Evolutionary conservation across 2,888 invertebrate genomes (phyloP).

Genomic region (Eumacrocentrus americanus): DNA sequence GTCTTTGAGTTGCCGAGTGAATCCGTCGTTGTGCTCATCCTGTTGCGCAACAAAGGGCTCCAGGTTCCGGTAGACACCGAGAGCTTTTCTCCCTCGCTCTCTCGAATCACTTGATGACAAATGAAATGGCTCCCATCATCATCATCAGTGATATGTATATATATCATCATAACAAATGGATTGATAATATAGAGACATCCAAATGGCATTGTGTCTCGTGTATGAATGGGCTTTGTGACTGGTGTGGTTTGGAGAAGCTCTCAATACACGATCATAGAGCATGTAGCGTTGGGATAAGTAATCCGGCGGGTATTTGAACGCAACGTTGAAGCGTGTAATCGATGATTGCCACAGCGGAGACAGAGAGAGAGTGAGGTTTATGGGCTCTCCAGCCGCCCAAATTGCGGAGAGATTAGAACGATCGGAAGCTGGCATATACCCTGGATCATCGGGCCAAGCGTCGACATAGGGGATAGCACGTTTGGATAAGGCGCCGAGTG

Average conservation of each 20-base stretch:
- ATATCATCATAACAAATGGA: conserved; percentile 1
- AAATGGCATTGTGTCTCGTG: background rate
- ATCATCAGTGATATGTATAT: background rate
- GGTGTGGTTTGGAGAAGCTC: conserved; percentile 4
- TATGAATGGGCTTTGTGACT: background rate
- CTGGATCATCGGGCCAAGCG: conserved; percentile 36
- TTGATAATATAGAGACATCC: background rate
- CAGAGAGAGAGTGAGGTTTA: conserved; percentile 38
- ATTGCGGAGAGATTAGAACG: conserved; percentile 54
- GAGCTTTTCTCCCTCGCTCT: conserved; percentile 29
- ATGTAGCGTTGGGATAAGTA: conserved; percentile 41
- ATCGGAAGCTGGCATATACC: conserved; percentile 44
- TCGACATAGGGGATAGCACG: conserved; percentile 27
- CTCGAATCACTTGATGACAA: conserved; percentile 7
- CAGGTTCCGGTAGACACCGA: conserved; percentile 42
- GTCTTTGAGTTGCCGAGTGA: conserved; percentile 50
- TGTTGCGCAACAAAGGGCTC: conserved; percentile 48
- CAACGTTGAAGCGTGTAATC: conserved; percentile 41
- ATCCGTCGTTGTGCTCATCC: conserved; percentile 44
- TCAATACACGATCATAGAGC: conserved; percentile 32
- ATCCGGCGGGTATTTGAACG: conserved; percentile 44
- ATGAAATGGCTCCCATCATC: conserved; percentile 31
- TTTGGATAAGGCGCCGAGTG: conserved; percentile 32
- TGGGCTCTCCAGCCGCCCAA: conserved; percentile 51
- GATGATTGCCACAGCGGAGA: conserved; percentile 44